Evolutionary conservation across 2,888 invertebrate genomes (phyloP).

Genomic region (Ichneumon xanthorius): DNA sequence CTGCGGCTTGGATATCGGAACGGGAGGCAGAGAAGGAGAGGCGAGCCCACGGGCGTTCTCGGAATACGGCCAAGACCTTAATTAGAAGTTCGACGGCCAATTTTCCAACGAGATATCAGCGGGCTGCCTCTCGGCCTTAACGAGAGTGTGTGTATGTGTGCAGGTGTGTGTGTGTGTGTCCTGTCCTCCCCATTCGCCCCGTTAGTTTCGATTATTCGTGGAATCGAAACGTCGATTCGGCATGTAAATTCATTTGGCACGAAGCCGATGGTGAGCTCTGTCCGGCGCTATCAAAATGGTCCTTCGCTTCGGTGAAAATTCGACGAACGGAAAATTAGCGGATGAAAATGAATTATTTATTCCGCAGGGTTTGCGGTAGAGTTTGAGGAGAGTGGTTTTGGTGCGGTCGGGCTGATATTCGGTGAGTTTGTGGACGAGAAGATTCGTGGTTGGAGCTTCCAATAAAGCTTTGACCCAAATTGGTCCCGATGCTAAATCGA

Average conservation of each 20-base stretch:
- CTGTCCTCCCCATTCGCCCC: background rate
- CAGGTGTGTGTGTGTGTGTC: background rate
- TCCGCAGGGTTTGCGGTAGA: constrained; percentile 4
- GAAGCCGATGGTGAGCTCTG: constrained; percentile 5
- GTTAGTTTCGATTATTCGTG: constrained; percentile 57
- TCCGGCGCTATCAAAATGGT: background rate
- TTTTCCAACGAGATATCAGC: constrained; percentile 51
- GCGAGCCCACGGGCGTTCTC: constrained; percentile 36
- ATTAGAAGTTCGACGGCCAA: constrained; percentile 62
- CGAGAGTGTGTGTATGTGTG: background rate
- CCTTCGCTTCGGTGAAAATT: constrained; percentile 8
- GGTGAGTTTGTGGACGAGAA: background rate
- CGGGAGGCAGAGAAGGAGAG: background rate
- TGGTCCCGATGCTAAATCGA: constrained; percentile 74
- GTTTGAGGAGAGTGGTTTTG: constrained; percentile 48
- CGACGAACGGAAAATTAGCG: constrained; percentile 52
- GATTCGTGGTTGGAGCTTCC: constrained; percentile 57
- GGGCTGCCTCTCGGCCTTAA: constrained; percentile 2
- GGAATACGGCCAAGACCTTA: constrained; percentile 64
- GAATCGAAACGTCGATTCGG: constrained; percentile 61
- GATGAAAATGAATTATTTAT: constrained; percentile 62
- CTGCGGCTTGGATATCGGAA: constrained; percentile 30
- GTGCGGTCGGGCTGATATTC: constrained; percentile 66
- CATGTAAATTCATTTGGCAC: constrained; percentile 60
- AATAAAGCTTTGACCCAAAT: constrained; percentile 81